Base-by-base conservation (phyloP, 2,113 vertebrate genomes). In the Actenoides hombroni region DNA sequence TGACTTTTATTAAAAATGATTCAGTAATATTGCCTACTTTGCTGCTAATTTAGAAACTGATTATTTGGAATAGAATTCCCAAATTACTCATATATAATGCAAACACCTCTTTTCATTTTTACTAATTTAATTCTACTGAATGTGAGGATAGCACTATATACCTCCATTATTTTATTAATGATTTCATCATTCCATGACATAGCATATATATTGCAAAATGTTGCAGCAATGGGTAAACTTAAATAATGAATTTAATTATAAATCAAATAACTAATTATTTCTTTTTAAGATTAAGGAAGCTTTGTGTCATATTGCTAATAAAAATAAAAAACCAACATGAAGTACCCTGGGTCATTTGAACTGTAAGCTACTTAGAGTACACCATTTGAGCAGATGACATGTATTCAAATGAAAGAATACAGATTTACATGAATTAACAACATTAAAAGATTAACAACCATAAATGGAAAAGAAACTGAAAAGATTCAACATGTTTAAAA, bases 141-240 rank as follows among this genome's bases (percentile, higher is more conserved):
- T 31, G 11, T 53, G 53, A 83, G 39, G 56, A 75, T 5, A 90
- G 56, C 48, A 80, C 10, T 63, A 26, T 28, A 70, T 42, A n/a
- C 6, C 24, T 54, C 25, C 13, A 46, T 2, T 25, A 40, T 94
- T 95, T 49, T 74, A 83, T 84, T 73, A 76, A 87, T 40, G 92
- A 95, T 98, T 98, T 98, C 97, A 97, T 98, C 94, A 97, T 97
- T 97, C 94, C 91, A 95, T 59, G 83, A 96, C 86, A 85, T 82
- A 92, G 79, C 64, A 95, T 87, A 87, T 86, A 92, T 97, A 92
- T 82, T 83, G 91, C 69, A 95, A 95, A 96, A 98, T 95, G 93
- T 75, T 94, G 83, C 69, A 95, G 94, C 54, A 95, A 88, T 91
- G 85, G 86, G 37, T 23, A 86, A 96, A 95, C 83, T 92, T 51